Evolutionary conservation across 2,797 vertebrate species (phyloP), one percentile per base, ranked within the genome.

Genomic region (Mergus octosetaceus): DNA sequence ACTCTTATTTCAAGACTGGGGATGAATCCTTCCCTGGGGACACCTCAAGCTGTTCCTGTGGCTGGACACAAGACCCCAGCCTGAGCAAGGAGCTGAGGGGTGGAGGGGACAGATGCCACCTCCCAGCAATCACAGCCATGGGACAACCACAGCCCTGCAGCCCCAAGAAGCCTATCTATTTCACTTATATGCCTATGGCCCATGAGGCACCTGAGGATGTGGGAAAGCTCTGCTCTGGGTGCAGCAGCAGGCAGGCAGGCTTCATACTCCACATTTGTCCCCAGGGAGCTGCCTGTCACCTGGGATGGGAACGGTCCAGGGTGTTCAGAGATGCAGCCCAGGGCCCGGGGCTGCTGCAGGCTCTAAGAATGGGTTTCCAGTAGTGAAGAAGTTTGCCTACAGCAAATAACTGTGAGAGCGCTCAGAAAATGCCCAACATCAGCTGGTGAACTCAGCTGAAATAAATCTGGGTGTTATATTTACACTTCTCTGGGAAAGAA

Each of bases 121-220:
- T 74, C 69, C 27, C 71, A 57, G 53, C 18, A 16, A 36, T 36
- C 49, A 12, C 2, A 2, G 9, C 49, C 71, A 4, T 0, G 4
- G 69, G 56, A 25, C 38, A 95, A 17, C 22, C 56, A 43, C 74
- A 56, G 34, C 34, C 32, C 36, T 64, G 11, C 61, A 53, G 49
- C 13, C 51, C 54, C 24, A 28, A 9, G 25, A 81, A 85, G 49
- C 6, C 24, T 85, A 69, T 38, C 16, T 34, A 56, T 38, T 38
- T 24, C 20, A 27, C 38, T 51, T 13, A 45, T 51, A 28, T n/a
- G 38, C 11, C 79, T 27, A 36, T 5, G 61, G 60, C 25, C 32
- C 0, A 1, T 1, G 1, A 2, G n/a, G 5, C 49, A 65, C 28
- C 28, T 0, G 0, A 13, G 71, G 32, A 5, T 68, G 36, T 3